Base-by-base conservation (phyloP, 2,797 vertebrate species). In the Centroberyx gerrardi region DNA sequence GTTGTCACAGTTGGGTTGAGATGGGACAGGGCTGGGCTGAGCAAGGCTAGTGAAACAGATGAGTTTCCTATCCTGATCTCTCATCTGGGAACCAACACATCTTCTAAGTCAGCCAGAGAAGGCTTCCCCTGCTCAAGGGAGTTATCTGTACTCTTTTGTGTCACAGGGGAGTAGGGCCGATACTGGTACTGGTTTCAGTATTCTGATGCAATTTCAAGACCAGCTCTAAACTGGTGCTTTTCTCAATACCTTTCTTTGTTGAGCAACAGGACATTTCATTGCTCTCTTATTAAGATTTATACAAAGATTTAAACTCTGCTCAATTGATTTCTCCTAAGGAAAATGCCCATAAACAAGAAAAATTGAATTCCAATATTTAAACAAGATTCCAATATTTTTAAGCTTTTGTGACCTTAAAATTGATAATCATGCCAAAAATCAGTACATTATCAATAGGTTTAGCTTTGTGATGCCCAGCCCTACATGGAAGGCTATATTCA, bases 1-100 rank as follows among this genome's bases (percentile, higher is more conserved):
- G 80, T 83, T 87, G 90, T 92, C 88, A 91, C 90, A 90, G 89
- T 82, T 53, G 77, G 73, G 72, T 71, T 85, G 89, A 90, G 87
- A 78, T 66, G 81, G 89, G 88, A 90, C 72, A 22, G 76, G 72
- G 33, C 62, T 29, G 46, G 75, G 82, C 81, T 73, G 78, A 80
- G 83, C 82, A 62, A 27, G 69, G 81, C 78, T 73, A 38, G 76
- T 59, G 77, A 88, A 85, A 89, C 81, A 77, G 82, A 89, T 76
- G 80, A 88, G 42, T 72, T 85, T 87, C 76, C 72, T 68, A n/a
- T 76, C 80, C 74, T 42, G 73, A 58, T 77, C 71, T 52, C 76
- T 72, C 81, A 84, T 68, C 53, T 72, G 76, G 71, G 69, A 72
- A 73, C 51, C 28, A 63, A 70, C 62, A 72, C 38, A 28, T 78